Evolutionary conservation across 2,888 invertebrate genomes (phyloP).

Genomic region (Mesorhabditis sp.): DNA sequence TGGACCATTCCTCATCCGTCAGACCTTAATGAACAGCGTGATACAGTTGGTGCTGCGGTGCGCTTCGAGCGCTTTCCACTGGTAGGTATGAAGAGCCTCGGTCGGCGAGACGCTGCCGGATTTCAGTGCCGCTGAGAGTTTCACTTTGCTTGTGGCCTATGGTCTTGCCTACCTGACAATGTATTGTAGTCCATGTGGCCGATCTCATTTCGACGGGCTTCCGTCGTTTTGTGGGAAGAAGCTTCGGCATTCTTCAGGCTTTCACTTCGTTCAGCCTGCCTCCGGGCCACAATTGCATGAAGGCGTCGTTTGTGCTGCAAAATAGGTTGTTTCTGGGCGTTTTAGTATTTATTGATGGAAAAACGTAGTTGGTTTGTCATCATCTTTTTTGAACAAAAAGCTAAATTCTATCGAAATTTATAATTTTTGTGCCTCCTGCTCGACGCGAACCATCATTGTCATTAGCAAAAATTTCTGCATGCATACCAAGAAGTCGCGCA

Average conservation of each 20-base stretch:
- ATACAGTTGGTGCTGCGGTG: conserved; percentile 45
- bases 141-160: conserved; percentile 3
- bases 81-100: conserved; percentile 39
- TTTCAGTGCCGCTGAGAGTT: conserved; percentile 36
- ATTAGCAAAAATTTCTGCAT: not conserved
- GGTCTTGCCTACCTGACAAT: conserved; percentile 24
- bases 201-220: conserved; percentile 25
- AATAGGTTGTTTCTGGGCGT: not conserved
- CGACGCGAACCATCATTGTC: too few relatives aligned
- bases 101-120: conserved; percentile 28
- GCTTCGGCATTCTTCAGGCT: conserved; percentile 27
- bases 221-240: conserved; percentile 20
- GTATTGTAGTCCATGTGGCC: conserved; percentile 21
- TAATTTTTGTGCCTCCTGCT: too few relatives aligned
- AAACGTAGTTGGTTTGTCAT: too few relatives aligned
- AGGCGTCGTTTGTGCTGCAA: conserved; percentile 12
- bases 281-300: conserved; percentile 22
- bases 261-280: conserved; percentile 29
- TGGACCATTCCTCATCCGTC: not conserved
- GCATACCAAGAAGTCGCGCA: not conserved
- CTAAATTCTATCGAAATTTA: too few relatives aligned
- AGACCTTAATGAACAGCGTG: conserved; percentile 39
- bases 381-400: too few relatives aligned
- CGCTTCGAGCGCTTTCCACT: conserved; percentile 32
- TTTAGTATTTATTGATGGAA: not conserved